Evolutionary conservation across 2,797 vertebrate species (phyloP).

Genomic region (Nyctibius grandis): DNA sequence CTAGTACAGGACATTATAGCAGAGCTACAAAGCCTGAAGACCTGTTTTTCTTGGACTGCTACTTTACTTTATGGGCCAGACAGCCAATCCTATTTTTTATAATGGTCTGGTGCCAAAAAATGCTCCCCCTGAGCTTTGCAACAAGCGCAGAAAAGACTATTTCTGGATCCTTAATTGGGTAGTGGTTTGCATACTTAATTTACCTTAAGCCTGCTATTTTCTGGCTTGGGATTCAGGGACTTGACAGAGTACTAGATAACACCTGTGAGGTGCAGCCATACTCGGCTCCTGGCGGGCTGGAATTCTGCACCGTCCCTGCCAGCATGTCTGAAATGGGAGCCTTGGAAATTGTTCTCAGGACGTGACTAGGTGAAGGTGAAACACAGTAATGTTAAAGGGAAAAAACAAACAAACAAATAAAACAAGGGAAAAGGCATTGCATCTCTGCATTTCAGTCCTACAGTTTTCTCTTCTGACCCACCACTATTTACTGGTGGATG

Average conservation of each 20-base stretch:
- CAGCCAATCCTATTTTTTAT: neutral
- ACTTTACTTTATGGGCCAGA: neutral
- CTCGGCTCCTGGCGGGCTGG: neutral
- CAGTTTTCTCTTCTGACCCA: neutral
- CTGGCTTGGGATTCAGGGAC: neutral
- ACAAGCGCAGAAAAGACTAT: neutral
- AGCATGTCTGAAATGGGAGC: neutral
- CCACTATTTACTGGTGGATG: neutral
- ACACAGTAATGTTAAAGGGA: neutral
- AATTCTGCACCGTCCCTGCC: neutral
- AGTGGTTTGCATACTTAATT: neutral
- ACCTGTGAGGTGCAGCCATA: neutral
- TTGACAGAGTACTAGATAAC: neutral
- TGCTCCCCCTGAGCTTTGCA: neutral
- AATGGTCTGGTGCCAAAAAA: neutral
- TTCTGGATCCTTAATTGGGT: neutral
- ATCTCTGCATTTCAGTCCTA: neutral
- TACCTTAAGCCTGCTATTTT: neutral
- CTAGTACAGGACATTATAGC: neutral
- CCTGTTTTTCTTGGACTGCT: neutral
- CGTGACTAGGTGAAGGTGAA: neutral
- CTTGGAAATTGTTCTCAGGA: neutral
- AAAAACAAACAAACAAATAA: neutral
- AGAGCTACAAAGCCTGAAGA: neutral
- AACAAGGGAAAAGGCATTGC: neutral